Conservation (phyloP, 1,140 invertebrate genomes). For the Drosophila virilis region DNA sequence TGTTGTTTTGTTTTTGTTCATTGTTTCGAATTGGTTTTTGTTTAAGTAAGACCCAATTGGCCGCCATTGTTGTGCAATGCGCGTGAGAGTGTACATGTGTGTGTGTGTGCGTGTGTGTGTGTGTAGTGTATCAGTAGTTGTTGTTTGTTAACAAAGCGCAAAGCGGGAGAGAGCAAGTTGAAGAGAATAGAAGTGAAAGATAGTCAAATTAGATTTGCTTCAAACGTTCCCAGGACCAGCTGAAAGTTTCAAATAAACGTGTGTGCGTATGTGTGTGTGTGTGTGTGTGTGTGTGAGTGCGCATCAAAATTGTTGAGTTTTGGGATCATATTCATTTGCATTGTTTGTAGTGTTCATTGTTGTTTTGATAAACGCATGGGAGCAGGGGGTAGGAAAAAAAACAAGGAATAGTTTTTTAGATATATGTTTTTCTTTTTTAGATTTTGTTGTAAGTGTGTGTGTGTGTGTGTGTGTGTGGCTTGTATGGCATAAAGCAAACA, state of each 20-base stretch:
- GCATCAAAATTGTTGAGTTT: conserved; percentile 25
- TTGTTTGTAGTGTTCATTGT: conserved; percentile 67
- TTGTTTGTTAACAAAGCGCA: conserved; percentile 47
- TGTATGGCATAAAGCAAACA: conserved; percentile 42
- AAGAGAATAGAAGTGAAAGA: conserved; percentile 71
- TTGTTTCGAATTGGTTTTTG: conserved; percentile 29
- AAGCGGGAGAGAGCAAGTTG: conserved; percentile 36
- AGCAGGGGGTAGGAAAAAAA: conserved; percentile 11
- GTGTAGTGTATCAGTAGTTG: conserved; percentile 41
- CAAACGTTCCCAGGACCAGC: conserved; percentile 82
- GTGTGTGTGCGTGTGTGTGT: conserved; percentile 31
- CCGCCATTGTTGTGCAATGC: conserved; percentile 43
- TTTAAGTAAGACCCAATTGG: conserved; percentile 40
- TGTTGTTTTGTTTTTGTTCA: conserved; percentile 41
- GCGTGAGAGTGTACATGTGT: conserved; percentile 35
- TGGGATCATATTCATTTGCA: conserved; percentile 60
- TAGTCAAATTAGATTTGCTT: conserved; percentile 83
- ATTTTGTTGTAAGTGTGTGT: conserved; percentile 14
- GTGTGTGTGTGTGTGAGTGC: conserved; percentile 36
- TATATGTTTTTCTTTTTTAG: conserved; percentile 30
- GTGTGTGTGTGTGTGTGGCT: conserved; percentile 13
- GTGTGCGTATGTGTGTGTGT: conserved; percentile 28
- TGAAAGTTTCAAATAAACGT: conserved; percentile 61
- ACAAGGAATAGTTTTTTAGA: conserved; percentile 44
- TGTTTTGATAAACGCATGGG: conserved; percentile 37